Evolutionary conservation across 30 jellyfish, hydroid and myxozoan genomes (phyloP), one percentile per base, ranked within the genome.

Genomic region (Turritopsis rubra): DNA sequence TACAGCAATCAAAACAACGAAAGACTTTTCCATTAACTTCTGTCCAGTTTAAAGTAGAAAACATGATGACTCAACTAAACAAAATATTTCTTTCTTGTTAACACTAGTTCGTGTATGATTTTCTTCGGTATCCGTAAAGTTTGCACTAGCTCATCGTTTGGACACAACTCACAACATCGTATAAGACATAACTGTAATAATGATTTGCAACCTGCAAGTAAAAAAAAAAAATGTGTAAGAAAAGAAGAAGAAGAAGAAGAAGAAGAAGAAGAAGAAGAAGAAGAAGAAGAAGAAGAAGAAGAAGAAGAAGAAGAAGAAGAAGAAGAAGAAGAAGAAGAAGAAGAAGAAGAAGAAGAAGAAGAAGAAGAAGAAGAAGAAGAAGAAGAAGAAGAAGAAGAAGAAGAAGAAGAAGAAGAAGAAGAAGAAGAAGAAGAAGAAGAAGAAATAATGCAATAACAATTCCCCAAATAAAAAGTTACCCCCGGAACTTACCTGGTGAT

Each of bases 401-500:
- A n/a, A n/a, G n/a, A n/a, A n/a, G n/a, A n/a, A n/a, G n/a, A n/a
- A n/a, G n/a, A n/a, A n/a, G n/a, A n/a, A n/a, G n/a, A n/a, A n/a
- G n/a, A n/a, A n/a, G n/a, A n/a, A n/a, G n/a, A n/a, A n/a, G n/a
- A n/a, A n/a, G n/a, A n/a, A n/a, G n/a, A n/a, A n/a, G n/a, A n/a
- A n/a, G n/a, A n/a, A n/a, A n/a, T n/a, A n/a, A n/a, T n/a, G n/a
- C n/a, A n/a, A n/a, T n/a, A n/a, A n/a, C n/a, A n/a, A n/a, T n/a
- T n/a, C n/a, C n/a, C n/a, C n/a, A n/a, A n/a, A n/a, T n/a, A n/a
- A n/a, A n/a, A n/a, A n/a, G n/a, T n/a, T n/a, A n/a, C n/a, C n/a
- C n/a, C n/a, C n/a, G 77, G 16, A 16, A 68, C 28, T 22, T n/a
- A 77, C 85, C 85, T 1, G 85, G 72, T 16, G 22, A 26, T 77